Evolutionary conservation across 2,113 vertebrate species (phyloP), one percentile per base, ranked within the genome.

Genomic region (Colistium nudipinnis): DNA sequence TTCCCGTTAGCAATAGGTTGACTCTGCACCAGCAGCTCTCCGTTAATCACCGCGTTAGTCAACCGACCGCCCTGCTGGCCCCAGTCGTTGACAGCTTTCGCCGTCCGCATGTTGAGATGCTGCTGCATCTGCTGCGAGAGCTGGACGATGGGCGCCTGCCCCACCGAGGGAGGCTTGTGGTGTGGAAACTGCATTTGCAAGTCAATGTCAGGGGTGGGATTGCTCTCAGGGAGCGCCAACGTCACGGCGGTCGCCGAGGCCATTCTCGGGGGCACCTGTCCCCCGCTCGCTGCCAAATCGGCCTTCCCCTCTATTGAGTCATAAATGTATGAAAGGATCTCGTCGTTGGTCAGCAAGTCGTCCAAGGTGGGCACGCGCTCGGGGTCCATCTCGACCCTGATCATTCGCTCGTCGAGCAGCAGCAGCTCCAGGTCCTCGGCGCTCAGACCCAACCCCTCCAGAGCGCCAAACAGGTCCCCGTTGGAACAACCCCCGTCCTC

Each of bases 341-440:
- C 83, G 0, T 84, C 80, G 6, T 91, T 93, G 17, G 89, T 80
- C 8, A 94, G 73, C 54, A 91, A 73, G 60, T 93, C 67, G 0
- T 91, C 92, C 33, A 94, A 75, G 0, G 86, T 78, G 0, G 60
- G 90, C 4, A 89, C 62, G 0, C 28, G 82, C 4, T 89, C 88
- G 0, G 81, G 74, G 70, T 93, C 91, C 74, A 92, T 90, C 48
- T 88, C 89, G 8, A 95, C 90, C 55, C 86, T 84, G 80, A 95
- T 92, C 93, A 92, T 94, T 54, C 93, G 88, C 74, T 95, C 93
- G 14, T 95, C 93, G 7, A 94, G 80, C 22, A 95, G 80, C 57
- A 96, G 88, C 27, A 94, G 87, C 62, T 95, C 93, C 57, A 95
- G 74, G 79, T 95, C 93, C 64, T 95, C 92, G 0, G 93, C 87